These are phyloP conservation scores for Belgica antarctica DNA, from an alignment of 2,888 invertebrate species.

Conservation along the genomic window DNA sequence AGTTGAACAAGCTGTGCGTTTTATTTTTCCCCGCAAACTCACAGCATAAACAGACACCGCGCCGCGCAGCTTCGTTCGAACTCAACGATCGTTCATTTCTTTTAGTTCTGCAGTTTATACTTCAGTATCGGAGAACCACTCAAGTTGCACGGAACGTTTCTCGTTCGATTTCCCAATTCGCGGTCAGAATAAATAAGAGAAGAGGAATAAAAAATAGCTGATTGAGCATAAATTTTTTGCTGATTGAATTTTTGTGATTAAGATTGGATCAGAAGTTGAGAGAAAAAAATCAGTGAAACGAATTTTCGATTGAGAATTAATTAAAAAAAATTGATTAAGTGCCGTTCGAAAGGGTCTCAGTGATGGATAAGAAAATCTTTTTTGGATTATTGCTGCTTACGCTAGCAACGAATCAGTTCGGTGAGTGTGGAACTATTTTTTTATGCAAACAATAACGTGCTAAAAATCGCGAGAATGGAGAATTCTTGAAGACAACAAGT, in stretches of 20 bases:
- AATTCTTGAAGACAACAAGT: neutral
- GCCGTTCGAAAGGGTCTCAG: neutral
- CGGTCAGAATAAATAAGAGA: too few relatives aligned
- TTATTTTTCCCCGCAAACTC: too few relatives aligned
- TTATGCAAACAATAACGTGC: neutral
- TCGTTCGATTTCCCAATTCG: too few relatives aligned
- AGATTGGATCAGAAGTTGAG: neutral
- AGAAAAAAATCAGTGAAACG: neutral
- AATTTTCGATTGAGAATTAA: neutral
- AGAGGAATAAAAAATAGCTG: constrained; percentile 16
- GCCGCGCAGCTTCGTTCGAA: too few relatives aligned
- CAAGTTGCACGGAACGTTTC: too few relatives aligned
- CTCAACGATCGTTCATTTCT: too few relatives aligned
- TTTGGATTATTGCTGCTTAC: neutral
- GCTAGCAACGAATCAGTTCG: neutral
- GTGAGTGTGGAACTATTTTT: neutral
- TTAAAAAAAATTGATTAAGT: neutral
- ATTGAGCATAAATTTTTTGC: constrained; percentile 16
- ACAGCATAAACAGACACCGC: too few relatives aligned
- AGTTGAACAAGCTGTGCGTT: too few relatives aligned
- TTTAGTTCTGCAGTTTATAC: too few relatives aligned
- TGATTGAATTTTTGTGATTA: constrained; percentile 6
- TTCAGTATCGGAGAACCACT: too few relatives aligned
- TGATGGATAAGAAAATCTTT: neutral
- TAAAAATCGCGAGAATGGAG: neutral